Evolutionary conservation across 1,140 invertebrate genomes (phyloP).

Genomic region (Gonatopus flavifemur): DNA sequence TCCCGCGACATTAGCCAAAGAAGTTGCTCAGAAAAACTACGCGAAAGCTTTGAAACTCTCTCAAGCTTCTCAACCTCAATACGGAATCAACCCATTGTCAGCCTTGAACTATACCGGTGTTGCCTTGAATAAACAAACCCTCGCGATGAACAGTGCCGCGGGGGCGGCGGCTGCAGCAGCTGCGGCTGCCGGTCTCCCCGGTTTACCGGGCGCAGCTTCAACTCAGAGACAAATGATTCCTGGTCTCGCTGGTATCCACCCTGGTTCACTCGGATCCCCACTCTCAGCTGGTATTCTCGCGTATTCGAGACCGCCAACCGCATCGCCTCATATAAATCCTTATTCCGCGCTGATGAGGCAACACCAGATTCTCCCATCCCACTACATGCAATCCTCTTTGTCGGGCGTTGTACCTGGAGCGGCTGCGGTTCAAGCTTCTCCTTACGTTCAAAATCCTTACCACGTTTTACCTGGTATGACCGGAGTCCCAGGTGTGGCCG

Average conservation of each 20-base stretch:
- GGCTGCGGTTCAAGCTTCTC: slow-evolving; percentile 48
- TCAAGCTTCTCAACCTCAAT: slow-evolving; percentile 53
- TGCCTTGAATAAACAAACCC: slow-evolving; percentile 67
- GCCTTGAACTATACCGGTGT: slow-evolving; percentile 79
- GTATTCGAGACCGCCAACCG: slow-evolving; percentile 62
- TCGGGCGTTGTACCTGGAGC: slow-evolving; percentile 45
- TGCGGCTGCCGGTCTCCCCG: slow-evolving; percentile 41
- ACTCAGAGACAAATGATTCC: slow-evolving; percentile 42
- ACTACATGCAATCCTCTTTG: slow-evolving; percentile 46
- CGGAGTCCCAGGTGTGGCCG: slow-evolving; percentile 40
- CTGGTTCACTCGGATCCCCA: slow-evolving; percentile 39
- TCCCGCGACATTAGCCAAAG: slow-evolving; percentile 69
- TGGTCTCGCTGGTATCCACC: slow-evolving; percentile 42
- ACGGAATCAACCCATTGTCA: slow-evolving; percentile 58
- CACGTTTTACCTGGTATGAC: slow-evolving; percentile 42
- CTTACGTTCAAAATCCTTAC: slow-evolving; percentile 52
- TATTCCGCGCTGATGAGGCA: slow-evolving; percentile 59
- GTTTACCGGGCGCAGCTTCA: slow-evolving; percentile 10
- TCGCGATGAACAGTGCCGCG: slow-evolving; percentile 40
- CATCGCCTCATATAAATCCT: slow-evolving; percentile 57
- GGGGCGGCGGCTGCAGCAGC: slow-evolving; percentile 31
- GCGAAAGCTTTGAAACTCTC: slow-evolving; percentile 68
- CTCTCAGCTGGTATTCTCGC: slow-evolving; percentile 56
- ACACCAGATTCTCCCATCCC: slow-evolving; percentile 51
- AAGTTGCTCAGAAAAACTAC: slow-evolving; percentile 77